Conservation (phyloP, 2,888 invertebrate species). For the Lasius fuliginosus region DNA sequence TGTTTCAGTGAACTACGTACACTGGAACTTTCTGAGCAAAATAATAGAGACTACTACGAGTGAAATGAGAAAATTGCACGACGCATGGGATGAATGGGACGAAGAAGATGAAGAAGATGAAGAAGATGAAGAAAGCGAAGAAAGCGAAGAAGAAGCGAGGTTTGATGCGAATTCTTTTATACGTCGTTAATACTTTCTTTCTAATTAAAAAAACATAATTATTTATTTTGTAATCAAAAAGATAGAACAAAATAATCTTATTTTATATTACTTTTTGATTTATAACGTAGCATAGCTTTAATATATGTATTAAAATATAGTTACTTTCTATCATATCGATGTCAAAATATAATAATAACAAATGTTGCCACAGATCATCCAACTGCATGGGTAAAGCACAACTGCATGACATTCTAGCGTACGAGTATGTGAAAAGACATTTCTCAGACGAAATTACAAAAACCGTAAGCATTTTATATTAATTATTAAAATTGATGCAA, state of each 20-base stretch:
- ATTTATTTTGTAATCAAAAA: neutral
- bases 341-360: neutral
- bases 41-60: neutral
- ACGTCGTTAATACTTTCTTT: neutral
- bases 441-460: conserved; percentile 50
- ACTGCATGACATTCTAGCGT: conserved; percentile 50
- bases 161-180: neutral
- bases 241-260: neutral
- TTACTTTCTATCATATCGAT: neutral
- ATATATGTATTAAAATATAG: neutral
- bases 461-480: conserved; percentile 56
- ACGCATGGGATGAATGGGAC: neutral
- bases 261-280: neutral
- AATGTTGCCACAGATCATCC: conserved; percentile 7
- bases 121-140: neutral
- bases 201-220: neutral
- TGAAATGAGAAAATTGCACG: conserved; percentile 41
- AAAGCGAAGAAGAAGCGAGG: neutral
- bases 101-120: neutral
- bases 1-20: conserved; percentile 67
- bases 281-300: neutral
- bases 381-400: conserved; percentile 9
- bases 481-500: neutral
- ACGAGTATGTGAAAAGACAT: conserved; percentile 61
- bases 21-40: conserved; percentile 63